Conservation (phyloP, 2,888 invertebrate species). For the Diarsia rubi region DNA sequence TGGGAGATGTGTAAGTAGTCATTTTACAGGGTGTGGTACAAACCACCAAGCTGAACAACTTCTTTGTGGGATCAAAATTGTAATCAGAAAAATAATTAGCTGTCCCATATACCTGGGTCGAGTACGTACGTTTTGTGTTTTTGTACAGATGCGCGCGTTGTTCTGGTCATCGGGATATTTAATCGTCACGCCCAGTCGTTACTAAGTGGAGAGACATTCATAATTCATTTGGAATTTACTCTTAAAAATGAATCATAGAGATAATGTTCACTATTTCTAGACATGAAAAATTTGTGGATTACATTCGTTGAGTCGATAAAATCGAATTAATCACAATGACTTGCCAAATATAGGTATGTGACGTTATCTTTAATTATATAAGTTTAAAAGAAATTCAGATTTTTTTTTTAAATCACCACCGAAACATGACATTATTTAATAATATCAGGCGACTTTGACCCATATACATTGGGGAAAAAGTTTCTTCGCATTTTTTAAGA, state of each 20-base stretch:
- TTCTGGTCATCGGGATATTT: neutral
- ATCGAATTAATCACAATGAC: slow-evolving; percentile 16
- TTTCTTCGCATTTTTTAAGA: too few relatives aligned
- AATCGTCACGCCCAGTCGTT: neutral
- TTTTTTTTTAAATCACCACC: neutral
- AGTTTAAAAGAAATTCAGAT: neutral
- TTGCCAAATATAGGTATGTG: neutral
- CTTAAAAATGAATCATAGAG: slow-evolving; percentile 15
- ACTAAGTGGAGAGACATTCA: neutral
- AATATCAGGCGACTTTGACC: too few relatives aligned
- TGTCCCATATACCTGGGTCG: neutral
- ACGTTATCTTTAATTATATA: neutral
- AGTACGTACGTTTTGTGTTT: neutral
- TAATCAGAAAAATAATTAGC: neutral
- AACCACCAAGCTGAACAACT: neutral
- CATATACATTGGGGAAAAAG: too few relatives aligned
- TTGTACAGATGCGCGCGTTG: neutral
- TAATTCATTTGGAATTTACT: neutral
- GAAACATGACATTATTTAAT: neutral
- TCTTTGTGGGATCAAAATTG: neutral
- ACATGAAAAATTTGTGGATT: slow-evolving; percentile 9
- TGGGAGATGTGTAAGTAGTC: too few relatives aligned
- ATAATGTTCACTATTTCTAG: slow-evolving; percentile 15
- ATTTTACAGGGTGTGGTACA: neutral
- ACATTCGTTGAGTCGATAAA: slow-evolving; percentile 23